These are phyloP conservation scores for Albula goreensis DNA, from an alignment of 2,113 vertebrate species.

Conservation along the genomic window DNA sequence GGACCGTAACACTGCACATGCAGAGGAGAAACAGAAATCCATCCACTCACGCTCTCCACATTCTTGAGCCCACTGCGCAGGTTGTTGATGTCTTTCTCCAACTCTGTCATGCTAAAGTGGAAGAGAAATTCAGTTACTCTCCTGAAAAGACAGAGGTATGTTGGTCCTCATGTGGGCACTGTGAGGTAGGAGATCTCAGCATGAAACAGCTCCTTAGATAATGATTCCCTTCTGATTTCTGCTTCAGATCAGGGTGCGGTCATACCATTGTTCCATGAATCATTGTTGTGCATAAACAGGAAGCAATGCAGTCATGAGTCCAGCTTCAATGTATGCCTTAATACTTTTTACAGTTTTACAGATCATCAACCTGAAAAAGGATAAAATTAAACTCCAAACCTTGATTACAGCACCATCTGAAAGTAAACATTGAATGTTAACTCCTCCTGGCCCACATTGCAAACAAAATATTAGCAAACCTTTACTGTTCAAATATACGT, in stretches of 20 bases:
- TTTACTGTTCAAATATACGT: not conserved
- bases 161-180: not conserved
- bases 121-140: slow-evolving; percentile 5
- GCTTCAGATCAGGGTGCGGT: not conserved
- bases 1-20: not conserved
- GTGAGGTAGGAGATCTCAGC: not conserved
- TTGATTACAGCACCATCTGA: not conserved
- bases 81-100: slow-evolving; percentile 94
- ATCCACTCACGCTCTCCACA: slow-evolving; percentile 88
- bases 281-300: slow-evolving; percentile 16
- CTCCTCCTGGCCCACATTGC: not conserved
- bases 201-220: not conserved
- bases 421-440: not conserved
- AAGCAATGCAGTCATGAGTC: not conserved
- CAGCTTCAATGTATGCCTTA: not conserved
- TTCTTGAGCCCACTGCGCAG: slow-evolving; percentile 89
- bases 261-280: slow-evolving; percentile 17
- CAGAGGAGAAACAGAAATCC: not conserved
- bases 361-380: not conserved
- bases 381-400: not conserved
- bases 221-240: not conserved
- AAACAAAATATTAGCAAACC: not conserved
- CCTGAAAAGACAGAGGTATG: not conserved
- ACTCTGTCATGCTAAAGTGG: slow-evolving; percentile 87
- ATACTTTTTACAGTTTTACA: not conserved